A percentile compares a stretch with the other conserved stretches of the same genome.
Evolutionary conservation across 2,888 invertebrate species (phyloP).

Genomic region (Saturnia japonica): DNA sequence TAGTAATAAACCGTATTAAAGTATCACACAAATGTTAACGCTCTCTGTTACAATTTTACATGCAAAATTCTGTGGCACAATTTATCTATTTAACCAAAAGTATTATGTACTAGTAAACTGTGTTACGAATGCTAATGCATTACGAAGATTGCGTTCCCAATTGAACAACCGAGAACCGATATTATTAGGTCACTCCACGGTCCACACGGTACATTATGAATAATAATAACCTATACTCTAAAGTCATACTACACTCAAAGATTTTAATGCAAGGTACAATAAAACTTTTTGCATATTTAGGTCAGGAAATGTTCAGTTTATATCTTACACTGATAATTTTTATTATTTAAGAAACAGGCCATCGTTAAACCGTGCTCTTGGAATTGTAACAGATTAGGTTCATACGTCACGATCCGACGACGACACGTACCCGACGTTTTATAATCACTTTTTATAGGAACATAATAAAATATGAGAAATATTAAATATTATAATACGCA

Average conservation of each 20-base stretch:
- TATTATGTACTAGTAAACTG: no score
- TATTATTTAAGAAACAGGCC: background rate
- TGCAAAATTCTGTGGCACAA: no score
- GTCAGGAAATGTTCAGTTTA: background rate
- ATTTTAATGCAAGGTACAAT: background rate
- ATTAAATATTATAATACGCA: no score
- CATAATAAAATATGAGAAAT: no score
- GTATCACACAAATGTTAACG: no score
- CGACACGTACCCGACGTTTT: background rate
- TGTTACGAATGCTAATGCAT: no score
- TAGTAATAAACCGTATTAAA: no score
- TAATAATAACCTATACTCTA: background rate
- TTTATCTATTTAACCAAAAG: no score
- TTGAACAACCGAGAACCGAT: background rate
- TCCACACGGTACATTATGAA: background rate
- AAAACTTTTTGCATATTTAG: background rate
- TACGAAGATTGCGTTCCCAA: background rate
- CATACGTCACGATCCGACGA: background rate
- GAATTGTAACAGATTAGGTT: background rate
- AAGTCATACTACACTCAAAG: background rate
- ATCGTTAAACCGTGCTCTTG: background rate
- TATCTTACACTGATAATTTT: background rate
- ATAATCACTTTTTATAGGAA: background rate
- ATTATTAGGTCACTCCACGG: background rate
- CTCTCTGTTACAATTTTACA: no score